Conservation (phyloP, 2,797 vertebrate species). For the Bradypodion ventrale region DNA sequence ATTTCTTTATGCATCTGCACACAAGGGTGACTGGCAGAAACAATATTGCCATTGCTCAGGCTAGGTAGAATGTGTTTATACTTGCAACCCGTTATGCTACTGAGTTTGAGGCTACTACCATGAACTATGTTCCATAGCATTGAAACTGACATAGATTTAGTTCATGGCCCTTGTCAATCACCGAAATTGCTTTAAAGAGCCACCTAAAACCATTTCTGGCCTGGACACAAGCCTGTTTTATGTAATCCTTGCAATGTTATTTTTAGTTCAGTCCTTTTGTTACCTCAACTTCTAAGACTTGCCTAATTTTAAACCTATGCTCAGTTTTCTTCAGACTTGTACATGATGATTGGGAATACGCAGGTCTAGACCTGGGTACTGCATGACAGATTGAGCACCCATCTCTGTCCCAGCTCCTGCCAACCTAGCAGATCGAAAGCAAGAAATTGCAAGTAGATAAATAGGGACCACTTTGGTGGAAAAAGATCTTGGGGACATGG, state of each 20-base stretch:
- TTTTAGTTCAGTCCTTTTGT: neutral
- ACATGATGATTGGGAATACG: too few species aligned
- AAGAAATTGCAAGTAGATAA: too few species aligned
- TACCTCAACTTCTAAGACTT: neutral
- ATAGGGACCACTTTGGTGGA: too few species aligned
- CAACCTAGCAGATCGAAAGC: too few species aligned
- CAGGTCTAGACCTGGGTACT: too few species aligned
- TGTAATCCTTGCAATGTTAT: neutral
- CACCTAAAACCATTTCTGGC: constrained; percentile 25
- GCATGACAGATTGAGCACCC: too few species aligned
- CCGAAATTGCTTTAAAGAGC: constrained; percentile 38
- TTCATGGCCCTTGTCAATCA: constrained; percentile 36
- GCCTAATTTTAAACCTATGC: neutral
- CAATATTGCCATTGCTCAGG: too few species aligned
- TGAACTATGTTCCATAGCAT: constrained; percentile 11
- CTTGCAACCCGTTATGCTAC: neutral
- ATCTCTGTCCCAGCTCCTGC: too few species aligned
- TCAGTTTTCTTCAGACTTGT: too few species aligned
- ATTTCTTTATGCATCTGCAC: neutral
- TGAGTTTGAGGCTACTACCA: constrained; percentile 41
- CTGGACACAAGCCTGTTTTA: neutral
- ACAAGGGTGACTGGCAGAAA: neutral
- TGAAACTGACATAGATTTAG: constrained; percentile 36
- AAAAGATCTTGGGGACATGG: too few species aligned
- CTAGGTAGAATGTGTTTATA: neutral